Evolutionary conservation across 30 jellyfish, hydroid and myxozoan species (phyloP), one percentile per base, ranked within the genome.

Genomic region (Mastigias papua): DNA sequence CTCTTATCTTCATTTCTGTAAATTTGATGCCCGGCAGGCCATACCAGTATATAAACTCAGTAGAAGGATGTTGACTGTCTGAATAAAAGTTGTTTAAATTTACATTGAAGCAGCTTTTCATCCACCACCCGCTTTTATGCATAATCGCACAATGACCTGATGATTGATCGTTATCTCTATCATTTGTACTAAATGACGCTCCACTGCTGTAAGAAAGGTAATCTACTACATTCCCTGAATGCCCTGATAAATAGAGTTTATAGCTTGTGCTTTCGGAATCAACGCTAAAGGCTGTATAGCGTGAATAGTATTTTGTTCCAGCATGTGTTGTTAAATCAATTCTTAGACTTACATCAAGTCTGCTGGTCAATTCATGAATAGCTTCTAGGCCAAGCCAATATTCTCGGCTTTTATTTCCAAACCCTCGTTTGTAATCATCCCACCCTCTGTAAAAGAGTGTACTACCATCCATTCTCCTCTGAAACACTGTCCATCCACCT

Each of bases 401-500:
- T 13, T 65, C 37, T 21, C 0, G 5, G 42, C 76, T 65, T 65
- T 34, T 35, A 0, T 65, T 65, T 17, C 76, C 76, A 0, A 65
- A 65, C 9, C 76, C 76, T 25, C 33, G 5, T 35, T 65, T 65
- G 42, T 65, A 65, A 21, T 65, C 76, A 26, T 65, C 37, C 76
- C 76, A 65, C 23, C 5, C 13, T 35, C 42, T 65, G 42, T 65
- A 65, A 26, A 65, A 65, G 23, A 17, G 22, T 33, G 42, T 26
- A 35, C 76, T 65, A 16, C 49, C 76, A 65, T 65, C 76, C 42
- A 25, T 33, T 65, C 76, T 33, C 42, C 76, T 65, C 42, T 65
- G 76, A 25, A 65, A 65, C 34, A 65, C 76, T 33, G 76, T 65
- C 76, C 76, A 65, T 19, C 76, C 76, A 17, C 76, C 76, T 65